Percentiles rank a stretch among this genome's conserved stretches.
Evolutionary conservation across 2,113 vertebrate genomes (phyloP).

Genomic region (Sarotherodon lohbergeri): DNA sequence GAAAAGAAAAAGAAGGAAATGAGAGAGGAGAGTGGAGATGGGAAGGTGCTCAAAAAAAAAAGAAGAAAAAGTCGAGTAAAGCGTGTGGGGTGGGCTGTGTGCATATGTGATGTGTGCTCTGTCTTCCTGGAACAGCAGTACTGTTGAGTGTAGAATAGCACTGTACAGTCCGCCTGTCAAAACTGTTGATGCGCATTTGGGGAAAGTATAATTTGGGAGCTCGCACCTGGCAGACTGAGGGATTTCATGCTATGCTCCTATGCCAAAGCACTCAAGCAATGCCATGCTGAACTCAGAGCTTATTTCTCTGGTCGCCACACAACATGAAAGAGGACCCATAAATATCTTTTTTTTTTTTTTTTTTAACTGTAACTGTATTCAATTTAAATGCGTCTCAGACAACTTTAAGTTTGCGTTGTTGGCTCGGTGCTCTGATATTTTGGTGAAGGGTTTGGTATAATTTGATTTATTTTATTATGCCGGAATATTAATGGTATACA

Average conservation of each 20-base stretch:
- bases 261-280: conserved; percentile 52
- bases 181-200: conserved; percentile 54
- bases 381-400: background rate
- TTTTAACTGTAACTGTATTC: background rate
- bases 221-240: conserved; percentile 54
- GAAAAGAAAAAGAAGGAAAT: background rate
- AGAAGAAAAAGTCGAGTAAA: background rate
- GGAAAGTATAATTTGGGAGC: conserved; percentile 57
- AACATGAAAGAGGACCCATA: conserved; percentile 31
- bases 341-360: conserved; percentile 24
- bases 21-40: conserved; percentile 10
- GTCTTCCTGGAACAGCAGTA: conserved; percentile 28
- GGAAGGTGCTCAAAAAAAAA: conserved; percentile 13
- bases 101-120: conserved; percentile 5
- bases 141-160: conserved; percentile 2
- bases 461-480: background rate
- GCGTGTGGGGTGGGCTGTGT: background rate
- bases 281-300: conserved; percentile 42
- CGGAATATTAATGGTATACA: background rate
- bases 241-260: conserved; percentile 48
- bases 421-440: background rate
- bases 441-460: background rate
- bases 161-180: conserved; percentile 46
- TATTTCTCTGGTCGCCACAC: conserved; percentile 31
- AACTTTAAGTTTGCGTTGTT: background rate